phyloP scores from a whole-genome alignment of 2,888 invertebrate species.

The Tachina fera region DNA sequence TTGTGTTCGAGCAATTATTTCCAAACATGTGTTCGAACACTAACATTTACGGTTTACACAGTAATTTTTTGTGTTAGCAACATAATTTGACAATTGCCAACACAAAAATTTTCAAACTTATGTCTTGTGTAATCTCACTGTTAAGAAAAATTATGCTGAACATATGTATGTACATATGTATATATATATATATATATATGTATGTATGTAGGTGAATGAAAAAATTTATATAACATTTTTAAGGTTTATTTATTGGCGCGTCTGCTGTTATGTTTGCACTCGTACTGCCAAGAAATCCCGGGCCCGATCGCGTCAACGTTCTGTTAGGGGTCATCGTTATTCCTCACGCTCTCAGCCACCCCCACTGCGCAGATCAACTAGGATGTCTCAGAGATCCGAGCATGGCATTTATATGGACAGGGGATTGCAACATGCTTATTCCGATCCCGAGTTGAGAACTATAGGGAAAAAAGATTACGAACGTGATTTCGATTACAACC shows the following conservation, averaged over 20 bases:
- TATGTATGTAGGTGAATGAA: too few relatives aligned
- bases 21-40: too few relatives aligned
- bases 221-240: neutral
- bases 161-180: too few relatives aligned
- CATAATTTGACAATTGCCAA: too few relatives aligned
- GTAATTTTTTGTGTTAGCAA: too few relatives aligned
- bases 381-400: conserved; percentile 85
- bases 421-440: conserved; percentile 86
- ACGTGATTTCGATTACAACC: conserved; percentile 77
- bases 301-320: conserved; percentile 76
- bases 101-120: too few relatives aligned
- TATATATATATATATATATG: too few relatives aligned
- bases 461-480: conserved; percentile 75
- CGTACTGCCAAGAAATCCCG: conserved; percentile 87
- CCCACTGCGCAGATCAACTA: conserved; percentile 84
- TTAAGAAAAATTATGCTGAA: too few relatives aligned
- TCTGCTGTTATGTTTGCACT: conserved; percentile 95
- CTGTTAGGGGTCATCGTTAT: conserved; percentile 75
- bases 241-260: conserved; percentile 95
- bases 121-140: too few relatives aligned
- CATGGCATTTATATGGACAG: conserved; percentile 85
- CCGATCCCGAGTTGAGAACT: conserved; percentile 87
- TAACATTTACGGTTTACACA: too few relatives aligned
- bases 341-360: conserved; percentile 83
- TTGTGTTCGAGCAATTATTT: too few relatives aligned